These are phyloP conservation scores for Brachyalestes nurse DNA, from an alignment of 2,797 vertebrate genomes.

Conservation along the genomic window DNA sequence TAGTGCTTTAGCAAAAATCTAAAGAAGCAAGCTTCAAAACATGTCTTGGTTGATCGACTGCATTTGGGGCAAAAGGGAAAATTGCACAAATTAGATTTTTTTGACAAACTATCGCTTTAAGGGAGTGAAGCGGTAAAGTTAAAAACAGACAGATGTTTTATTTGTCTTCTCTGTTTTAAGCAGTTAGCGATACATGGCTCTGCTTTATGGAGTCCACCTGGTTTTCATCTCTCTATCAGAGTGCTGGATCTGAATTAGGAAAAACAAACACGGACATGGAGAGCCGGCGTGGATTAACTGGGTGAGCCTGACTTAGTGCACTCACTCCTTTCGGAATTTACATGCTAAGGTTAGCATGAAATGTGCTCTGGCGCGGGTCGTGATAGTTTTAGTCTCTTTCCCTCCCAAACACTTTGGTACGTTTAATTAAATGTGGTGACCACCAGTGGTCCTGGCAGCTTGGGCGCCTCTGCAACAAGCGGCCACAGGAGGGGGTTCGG, in stretches of 20 bases:
- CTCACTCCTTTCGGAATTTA: not conserved
- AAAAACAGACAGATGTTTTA: not conserved
- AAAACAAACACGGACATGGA: not conserved
- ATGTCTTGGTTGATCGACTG: too few relatives aligned
- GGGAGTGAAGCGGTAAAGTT: not conserved
- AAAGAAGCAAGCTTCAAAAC: too few relatives aligned
- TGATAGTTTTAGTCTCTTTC: not conserved
- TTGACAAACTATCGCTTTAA: too few relatives aligned
- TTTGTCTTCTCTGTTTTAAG: not conserved
- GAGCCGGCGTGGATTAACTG: not conserved
- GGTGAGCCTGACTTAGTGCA: not conserved
- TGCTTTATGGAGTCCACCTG: not conserved
- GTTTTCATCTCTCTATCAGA: not conserved
- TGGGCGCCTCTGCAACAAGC: not conserved
- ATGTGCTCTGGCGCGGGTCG: not conserved
- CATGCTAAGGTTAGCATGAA: not conserved
- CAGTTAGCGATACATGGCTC: too few relatives aligned
- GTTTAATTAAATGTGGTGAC: constrained; percentile 18
- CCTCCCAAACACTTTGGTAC: not conserved
- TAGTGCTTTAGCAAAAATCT: too few relatives aligned
- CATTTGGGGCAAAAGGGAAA: too few relatives aligned
- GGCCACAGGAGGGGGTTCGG: constrained; percentile 41
- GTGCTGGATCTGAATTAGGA: not conserved
- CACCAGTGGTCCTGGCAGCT: constrained; percentile 8
- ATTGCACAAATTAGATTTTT: too few relatives aligned